Percentiles rank a stretch among this genome's conserved stretches.
Conservation (phyloP, 2,113 vertebrate species). For the Stigmatopora argus region DNA sequence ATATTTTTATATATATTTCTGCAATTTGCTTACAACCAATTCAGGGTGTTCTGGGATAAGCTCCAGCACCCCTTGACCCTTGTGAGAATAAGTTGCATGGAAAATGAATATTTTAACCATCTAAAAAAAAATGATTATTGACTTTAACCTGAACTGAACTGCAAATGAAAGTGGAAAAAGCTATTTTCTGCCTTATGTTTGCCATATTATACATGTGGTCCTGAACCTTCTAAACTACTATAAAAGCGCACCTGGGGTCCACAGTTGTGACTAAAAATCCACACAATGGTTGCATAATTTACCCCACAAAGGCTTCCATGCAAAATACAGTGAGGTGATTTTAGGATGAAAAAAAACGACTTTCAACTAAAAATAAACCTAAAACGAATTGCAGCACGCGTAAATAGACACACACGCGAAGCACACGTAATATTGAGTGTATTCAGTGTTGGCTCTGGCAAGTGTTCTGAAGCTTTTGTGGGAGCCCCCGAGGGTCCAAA, state of each 20-base stretch:
- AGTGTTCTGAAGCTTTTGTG: conserved; percentile 48
- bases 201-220: no score
- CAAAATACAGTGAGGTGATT: background rate
- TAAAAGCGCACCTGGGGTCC: no score
- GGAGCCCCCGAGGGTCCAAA: conserved; percentile 37
- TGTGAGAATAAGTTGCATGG: no score
- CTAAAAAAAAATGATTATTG: no score
- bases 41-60: no score
- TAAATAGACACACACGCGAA: background rate
- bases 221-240: no score
- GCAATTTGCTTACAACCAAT: no score
- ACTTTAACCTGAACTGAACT: no score
- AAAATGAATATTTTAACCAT: no score
- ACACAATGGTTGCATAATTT: background rate
- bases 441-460: conserved; percentile 51
- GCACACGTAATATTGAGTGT: background rate
- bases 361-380: conserved; percentile 40
- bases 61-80: no score
- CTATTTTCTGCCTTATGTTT: background rate
- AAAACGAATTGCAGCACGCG: conserved; percentile 15
- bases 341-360: background rate
- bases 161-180: background rate
- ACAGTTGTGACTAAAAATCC: background rate
- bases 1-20: no score
- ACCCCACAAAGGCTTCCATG: background rate